Base-by-base conservation (phyloP, 2,797 vertebrate genomes). In the Liasis olivaceus region DNA sequence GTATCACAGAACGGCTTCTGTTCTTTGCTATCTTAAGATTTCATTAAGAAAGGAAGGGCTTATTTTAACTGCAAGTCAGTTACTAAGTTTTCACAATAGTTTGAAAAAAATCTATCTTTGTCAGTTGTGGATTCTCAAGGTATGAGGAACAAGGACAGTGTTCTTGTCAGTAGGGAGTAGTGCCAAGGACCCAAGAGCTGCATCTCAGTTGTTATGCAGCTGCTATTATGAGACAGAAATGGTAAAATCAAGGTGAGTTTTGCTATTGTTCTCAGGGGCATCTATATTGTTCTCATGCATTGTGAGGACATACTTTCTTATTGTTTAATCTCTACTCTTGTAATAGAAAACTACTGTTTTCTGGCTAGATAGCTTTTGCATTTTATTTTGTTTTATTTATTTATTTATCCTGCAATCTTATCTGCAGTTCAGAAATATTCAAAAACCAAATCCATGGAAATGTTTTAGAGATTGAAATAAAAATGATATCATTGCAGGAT, bases 41-140 rank as follows among this genome's bases (percentile, higher is more conserved):
- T 95, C 94, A 94, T 96, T 96, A 96, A 96, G 95, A 91, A 93
- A 93, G 95, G 95, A 96, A 95, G 69, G 85, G 91, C 94, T 97
- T 94, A 95, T 22, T 93, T 91, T 95, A 96, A 94, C 89, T 89
- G 93, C 81, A 90, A 88, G 88, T 89, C 92, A 95, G 95, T 97
- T 96, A 96, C 91, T 47, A 87, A 86, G 92, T 93, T 90, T 0
- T 86, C 90, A 92, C 94, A 89, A 51, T 0, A 0, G 47, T 84
- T 14, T 91, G 77, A 22, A 94, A 22, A 94, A 93, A 95, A 94
- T 88, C 28, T 85, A 93, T 91, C 90, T 66, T 28, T 64, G 90
- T 94, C 90, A 86, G n/a, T 93, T 94, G 92, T 64, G 36, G 93
- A 62, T 95, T 90, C 94, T 96, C 91, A 93, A 17, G 90, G 77